A percentile compares a stretch with the other conserved stretches of the same genome.
Conservation (phyloP, 2,888 invertebrate species). For the Sylvicola cinctus region DNA sequence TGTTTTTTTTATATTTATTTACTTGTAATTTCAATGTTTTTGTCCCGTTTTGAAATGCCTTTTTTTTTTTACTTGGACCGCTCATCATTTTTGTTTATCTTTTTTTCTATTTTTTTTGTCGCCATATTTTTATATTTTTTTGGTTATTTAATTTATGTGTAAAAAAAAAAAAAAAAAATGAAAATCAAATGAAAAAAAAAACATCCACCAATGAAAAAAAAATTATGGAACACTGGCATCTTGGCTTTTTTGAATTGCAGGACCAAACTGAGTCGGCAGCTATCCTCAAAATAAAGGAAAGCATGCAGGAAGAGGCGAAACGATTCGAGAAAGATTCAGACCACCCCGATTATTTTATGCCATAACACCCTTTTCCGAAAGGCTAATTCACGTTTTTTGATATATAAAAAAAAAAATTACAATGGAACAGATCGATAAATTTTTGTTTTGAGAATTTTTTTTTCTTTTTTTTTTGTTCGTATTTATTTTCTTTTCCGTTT, state of each 20-base stretch:
- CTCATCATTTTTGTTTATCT: conserved; percentile 2
- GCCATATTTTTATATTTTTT: neutral
- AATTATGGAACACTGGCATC: neutral
- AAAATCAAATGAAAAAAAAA: conserved; percentile 1
- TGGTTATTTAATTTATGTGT: neutral
- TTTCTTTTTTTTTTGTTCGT: too few species aligned
- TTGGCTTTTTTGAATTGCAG: conserved; percentile 24
- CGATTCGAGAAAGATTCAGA: conserved; percentile 95
- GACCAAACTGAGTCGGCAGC: conserved; percentile 97
- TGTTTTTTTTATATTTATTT: too few species aligned
- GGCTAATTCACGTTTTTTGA: too few species aligned
- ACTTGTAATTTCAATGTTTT: too few species aligned
- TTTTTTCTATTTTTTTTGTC: conserved; percentile 1
- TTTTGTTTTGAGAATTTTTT: too few species aligned
- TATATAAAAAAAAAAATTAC: too few species aligned
- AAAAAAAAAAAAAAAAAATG: neutral
- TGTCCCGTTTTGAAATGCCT: too few species aligned
- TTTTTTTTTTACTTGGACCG: neutral
- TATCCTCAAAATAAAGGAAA: conserved; percentile 99
- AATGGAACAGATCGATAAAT: too few species aligned
- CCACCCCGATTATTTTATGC: conserved; percentile 94
- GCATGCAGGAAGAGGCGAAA: conserved; percentile 99
- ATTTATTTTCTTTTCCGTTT: too few species aligned
- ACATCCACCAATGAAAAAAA: conserved; percentile 1
- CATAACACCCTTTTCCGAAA: conserved; percentile 31